A percentile compares a stretch with the other conserved stretches of the same genome.
phyloP scores from a whole-genome alignment of 1,140 invertebrate genomes.

The Drosophila nigrodunni region DNA sequence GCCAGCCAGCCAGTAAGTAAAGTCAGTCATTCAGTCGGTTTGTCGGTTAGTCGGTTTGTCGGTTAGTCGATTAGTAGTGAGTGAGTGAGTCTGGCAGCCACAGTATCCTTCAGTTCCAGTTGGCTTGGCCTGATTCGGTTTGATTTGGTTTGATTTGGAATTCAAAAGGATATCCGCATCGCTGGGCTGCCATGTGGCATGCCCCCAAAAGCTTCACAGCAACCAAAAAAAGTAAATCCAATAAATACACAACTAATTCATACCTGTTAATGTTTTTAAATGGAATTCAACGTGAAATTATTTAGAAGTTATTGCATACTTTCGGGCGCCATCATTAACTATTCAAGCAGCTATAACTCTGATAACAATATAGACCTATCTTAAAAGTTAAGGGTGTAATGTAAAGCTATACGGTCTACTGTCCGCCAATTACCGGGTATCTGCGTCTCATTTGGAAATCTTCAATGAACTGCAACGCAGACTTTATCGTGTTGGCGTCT shows the following conservation, averaged over 20 bases:
- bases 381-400: no score
- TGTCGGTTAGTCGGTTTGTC: conserved; percentile 23
- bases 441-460: not conserved
- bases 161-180: conserved; percentile 68
- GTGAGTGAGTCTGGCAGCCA: conserved; percentile 15
- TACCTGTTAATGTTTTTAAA: not conserved
- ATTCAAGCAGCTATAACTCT: no score
- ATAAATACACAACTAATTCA: not conserved
- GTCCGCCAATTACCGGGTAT: not conserved
- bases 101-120: conserved; percentile 75
- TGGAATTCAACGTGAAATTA: no score
- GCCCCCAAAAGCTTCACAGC: not conserved
- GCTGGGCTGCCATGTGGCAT: conserved; percentile 43
- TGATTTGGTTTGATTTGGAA: conserved; percentile 60
- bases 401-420: no score
- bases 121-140: conserved; percentile 64
- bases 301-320: no score
- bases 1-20: conserved; percentile 12
- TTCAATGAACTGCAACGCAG: conserved; percentile 23
- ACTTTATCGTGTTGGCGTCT: conserved; percentile 22
- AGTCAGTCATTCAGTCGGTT: conserved; percentile 14
- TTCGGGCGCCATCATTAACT: no score
- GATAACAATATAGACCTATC: no score
- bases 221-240: not conserved
- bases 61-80: conserved; percentile 28